Conservation (phyloP, 2,888 invertebrate genomes). For the Eilema sororculum region DNA sequence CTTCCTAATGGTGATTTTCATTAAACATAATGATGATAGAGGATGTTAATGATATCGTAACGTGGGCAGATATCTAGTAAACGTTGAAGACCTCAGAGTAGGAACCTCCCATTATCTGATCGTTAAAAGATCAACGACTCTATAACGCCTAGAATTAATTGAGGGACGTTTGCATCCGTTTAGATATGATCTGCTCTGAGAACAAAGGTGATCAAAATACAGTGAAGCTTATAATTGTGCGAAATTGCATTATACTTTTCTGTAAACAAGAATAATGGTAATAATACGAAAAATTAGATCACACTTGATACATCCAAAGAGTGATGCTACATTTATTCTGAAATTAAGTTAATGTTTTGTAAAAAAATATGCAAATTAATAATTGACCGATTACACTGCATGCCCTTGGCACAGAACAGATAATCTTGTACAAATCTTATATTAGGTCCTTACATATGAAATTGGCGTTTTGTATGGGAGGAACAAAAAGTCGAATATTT, state of each 20-base stretch:
- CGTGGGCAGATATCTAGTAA: constrained; percentile 18
- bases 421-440: too few species aligned
- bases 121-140: constrained; percentile 25
- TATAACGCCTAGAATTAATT: constrained; percentile 29
- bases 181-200: constrained; percentile 30
- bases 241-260: not conserved
- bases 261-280: not conserved
- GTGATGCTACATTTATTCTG: not conserved
- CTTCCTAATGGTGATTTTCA: too few species aligned
- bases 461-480: too few species aligned
- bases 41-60: constrained; percentile 18
- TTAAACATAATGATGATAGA: not conserved
- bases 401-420: too few species aligned
- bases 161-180: constrained; percentile 36
- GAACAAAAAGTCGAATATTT: too few species aligned
- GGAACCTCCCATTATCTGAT: constrained; percentile 28
- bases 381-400: not conserved
- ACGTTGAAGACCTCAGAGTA: constrained; percentile 15
- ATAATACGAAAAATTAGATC: not conserved
- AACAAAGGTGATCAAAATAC: constrained; percentile 34
- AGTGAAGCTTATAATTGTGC: constrained; percentile 19
- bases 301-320: not conserved
- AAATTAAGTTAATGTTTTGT: not conserved
- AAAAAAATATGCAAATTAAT: not conserved
- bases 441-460: too few species aligned